phyloP scores from a whole-genome alignment of 1,140 invertebrate species.

The Macrosteles quadrilineatus region DNA sequence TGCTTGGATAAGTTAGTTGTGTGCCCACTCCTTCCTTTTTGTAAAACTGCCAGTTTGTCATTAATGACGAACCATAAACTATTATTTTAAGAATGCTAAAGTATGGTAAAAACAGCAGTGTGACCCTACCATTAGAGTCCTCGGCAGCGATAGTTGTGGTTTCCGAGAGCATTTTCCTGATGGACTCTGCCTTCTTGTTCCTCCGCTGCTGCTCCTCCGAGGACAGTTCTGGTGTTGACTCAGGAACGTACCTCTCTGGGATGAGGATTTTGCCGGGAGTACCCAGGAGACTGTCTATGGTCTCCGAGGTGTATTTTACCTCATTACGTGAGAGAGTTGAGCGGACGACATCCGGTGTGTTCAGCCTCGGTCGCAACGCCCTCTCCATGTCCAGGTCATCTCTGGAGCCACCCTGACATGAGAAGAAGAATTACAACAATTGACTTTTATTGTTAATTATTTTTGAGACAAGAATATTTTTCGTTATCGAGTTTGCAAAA shows the following conservation, averaged over 20 bases:
- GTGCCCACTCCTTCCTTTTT: too few species aligned
- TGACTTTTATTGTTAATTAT: too few species aligned
- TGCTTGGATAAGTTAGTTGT: too few species aligned
- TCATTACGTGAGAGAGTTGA: conserved; percentile 70
- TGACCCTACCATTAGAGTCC: too few species aligned
- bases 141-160: conserved; percentile 46
- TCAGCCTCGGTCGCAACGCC: conserved; percentile 65
- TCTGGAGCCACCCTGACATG: conserved; percentile 58
- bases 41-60: too few species aligned
- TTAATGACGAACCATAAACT: too few species aligned
- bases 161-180: conserved; percentile 86
- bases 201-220: conserved; percentile 80
- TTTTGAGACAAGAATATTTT: too few species aligned
- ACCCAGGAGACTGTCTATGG: conserved; percentile 80
- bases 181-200: conserved; percentile 84
- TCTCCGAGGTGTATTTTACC: conserved; percentile 67
- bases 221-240: conserved; percentile 76
- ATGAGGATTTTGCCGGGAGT: conserved; percentile 89
- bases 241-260: conserved; percentile 88
- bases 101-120: too few species aligned
- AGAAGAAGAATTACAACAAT: neutral
- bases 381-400: conserved; percentile 87
- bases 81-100: too few species aligned
- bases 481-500: too few species aligned
- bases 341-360: conserved; percentile 79